Conservation (phyloP, 2,888 invertebrate species). For the Chrysina gloriosa region DNA sequence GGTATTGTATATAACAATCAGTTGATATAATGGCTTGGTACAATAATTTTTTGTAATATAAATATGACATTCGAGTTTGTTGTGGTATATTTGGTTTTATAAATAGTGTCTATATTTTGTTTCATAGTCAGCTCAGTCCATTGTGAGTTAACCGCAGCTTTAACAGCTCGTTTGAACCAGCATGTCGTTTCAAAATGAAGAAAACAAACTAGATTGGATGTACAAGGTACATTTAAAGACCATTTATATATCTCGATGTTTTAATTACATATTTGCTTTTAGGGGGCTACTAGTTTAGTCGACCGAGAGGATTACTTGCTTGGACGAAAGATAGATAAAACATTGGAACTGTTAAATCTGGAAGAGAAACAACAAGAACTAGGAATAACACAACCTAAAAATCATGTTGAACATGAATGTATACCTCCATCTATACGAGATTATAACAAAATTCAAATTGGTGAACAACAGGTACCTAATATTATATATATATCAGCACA, state of each 20-base stretch:
- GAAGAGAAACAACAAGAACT: constrained; percentile 67
- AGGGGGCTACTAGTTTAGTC: constrained; percentile 72
- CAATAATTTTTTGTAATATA: too few species aligned
- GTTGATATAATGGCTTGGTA: too few species aligned
- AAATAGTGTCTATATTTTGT: too few species aligned
- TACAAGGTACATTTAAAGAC: constrained; percentile 78
- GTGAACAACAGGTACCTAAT: constrained; percentile 54
- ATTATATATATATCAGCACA: too few species aligned
- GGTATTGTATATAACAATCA: too few species aligned
- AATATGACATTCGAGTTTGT: too few species aligned
- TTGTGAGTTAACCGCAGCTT: too few species aligned
- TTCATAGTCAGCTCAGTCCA: too few species aligned
- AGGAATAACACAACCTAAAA: constrained; percentile 66
- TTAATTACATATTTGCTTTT: constrained; percentile 46
- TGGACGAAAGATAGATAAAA: constrained; percentile 85
- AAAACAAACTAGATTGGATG: constrained; percentile 87
- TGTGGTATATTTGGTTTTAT: too few species aligned
- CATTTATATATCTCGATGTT: constrained; percentile 23
- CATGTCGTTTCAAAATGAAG: constrained; percentile 59
- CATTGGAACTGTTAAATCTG: constrained; percentile 74
- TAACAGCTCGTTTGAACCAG: too few species aligned
- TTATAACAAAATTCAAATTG: constrained; percentile 57
- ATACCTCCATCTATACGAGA: constrained; percentile 80
- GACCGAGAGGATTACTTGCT: constrained; percentile 91
- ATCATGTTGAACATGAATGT: constrained; percentile 79